These are phyloP conservation scores for Ormyrus rosae DNA, from an alignment of 2,888 invertebrate genomes.

Conservation along the genomic window DNA sequence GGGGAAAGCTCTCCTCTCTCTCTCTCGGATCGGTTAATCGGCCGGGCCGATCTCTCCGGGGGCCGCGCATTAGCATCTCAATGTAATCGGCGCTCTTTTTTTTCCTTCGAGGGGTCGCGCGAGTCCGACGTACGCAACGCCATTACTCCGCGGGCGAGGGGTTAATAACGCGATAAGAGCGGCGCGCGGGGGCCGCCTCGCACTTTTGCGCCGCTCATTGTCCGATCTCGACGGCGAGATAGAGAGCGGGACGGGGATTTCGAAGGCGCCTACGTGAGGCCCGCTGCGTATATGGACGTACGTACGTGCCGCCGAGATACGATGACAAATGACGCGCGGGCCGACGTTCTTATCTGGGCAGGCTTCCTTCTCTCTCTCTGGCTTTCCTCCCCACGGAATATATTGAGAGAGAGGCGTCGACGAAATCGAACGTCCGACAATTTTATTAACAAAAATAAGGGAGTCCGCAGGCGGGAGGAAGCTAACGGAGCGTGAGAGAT, in stretches of 20 bases:
- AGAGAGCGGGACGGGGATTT: conserved; percentile 57
- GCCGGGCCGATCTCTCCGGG: conserved; percentile 65
- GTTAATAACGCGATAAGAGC: neutral
- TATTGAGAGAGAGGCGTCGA: neutral
- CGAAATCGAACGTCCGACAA: no score
- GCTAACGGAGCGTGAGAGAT: conserved; percentile 76
- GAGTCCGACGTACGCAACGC: conserved; percentile 68
- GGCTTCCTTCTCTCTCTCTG: neutral
- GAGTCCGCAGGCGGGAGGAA: conserved; percentile 51
- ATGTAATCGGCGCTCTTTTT: conserved; percentile 65
- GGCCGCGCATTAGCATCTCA: conserved; percentile 73
- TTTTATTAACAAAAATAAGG: no score
- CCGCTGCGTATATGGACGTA: conserved; percentile 45
- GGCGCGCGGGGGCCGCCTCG: conserved; percentile 57
- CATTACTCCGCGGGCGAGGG: conserved; percentile 66
- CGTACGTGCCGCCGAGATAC: conserved; percentile 61
- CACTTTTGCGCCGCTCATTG: conserved; percentile 67
- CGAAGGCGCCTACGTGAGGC: conserved; percentile 65
- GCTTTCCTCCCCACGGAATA: neutral
- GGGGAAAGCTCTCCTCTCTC: neutral
- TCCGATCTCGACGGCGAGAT: conserved; percentile 70
- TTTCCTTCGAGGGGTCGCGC: neutral
- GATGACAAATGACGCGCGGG: conserved; percentile 64
- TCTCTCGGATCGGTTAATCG: conserved; percentile 69
- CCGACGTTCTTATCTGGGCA: neutral